Conservation (phyloP, 2,797 vertebrate genomes). For the Sebastes diaconus region DNA sequence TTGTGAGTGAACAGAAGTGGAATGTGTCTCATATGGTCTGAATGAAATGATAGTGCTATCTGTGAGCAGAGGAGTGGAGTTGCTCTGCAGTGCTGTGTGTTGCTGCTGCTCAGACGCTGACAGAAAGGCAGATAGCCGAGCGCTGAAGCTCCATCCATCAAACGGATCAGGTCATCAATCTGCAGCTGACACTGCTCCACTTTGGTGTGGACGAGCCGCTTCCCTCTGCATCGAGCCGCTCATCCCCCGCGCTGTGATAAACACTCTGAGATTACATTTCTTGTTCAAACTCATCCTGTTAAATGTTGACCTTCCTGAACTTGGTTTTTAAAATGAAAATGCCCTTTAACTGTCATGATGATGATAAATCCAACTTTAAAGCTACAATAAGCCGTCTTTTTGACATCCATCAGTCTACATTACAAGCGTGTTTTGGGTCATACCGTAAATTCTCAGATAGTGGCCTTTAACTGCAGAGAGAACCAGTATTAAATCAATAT, state of each 20-base stretch:
- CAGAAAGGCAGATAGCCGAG: conserved; percentile 25
- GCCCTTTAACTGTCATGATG: background rate
- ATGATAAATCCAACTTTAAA: background rate
- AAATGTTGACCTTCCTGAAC: background rate
- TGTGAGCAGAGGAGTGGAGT: conserved; percentile 1
- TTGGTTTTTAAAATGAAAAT: background rate
- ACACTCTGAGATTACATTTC: conserved; percentile 17
- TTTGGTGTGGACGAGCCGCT: conserved; percentile 17
- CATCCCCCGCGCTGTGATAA: conserved; percentile 17
- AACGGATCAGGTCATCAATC: conserved; percentile 54
- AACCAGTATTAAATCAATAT: no score
- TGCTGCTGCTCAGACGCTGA: conserved; percentile 13
- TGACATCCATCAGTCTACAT: background rate
- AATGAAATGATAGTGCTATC: conserved; percentile 5
- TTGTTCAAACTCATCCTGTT: background rate
- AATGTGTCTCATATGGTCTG: background rate
- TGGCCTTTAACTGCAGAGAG: background rate
- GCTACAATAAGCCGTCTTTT: background rate
- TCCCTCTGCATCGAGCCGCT: conserved; percentile 12
- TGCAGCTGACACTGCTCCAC: conserved; percentile 29
- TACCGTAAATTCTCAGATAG: no score
- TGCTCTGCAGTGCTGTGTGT: background rate
- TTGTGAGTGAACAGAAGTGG: background rate
- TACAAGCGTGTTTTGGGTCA: background rate
- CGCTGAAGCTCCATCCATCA: conserved; percentile 59